Evolutionary conservation across 2,797 vertebrate genomes (phyloP).

Genomic region (Phalloptychus januarius): DNA sequence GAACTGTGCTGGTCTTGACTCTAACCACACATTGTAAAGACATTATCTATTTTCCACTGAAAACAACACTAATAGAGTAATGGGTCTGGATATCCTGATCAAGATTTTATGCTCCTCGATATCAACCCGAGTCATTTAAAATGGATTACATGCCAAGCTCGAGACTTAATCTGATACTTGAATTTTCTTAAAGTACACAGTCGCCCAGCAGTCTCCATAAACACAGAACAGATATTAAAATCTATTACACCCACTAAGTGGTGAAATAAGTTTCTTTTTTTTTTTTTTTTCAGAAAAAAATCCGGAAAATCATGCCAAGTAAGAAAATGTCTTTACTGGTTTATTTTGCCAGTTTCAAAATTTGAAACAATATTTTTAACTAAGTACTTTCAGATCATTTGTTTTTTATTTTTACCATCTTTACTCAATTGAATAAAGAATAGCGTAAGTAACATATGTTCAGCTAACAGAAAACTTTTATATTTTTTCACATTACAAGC

Average conservation of each 20-base stretch:
- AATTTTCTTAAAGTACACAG: neutral
- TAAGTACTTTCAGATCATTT: neutral
- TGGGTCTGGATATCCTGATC: constrained; percentile 26
- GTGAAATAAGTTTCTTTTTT: neutral
- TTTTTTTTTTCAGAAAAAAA: neutral
- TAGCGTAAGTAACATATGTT: too few species aligned
- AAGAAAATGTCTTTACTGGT: neutral
- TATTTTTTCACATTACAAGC: neutral
- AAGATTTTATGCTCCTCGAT: neutral
- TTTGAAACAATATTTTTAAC: neutral
- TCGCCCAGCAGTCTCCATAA: neutral
- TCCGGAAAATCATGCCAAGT: neutral
- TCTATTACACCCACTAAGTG: neutral
- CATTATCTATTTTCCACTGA: constrained; percentile 68
- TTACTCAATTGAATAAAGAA: neutral
- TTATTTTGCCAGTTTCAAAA: neutral
- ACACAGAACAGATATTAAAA: neutral
- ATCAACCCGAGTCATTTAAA: neutral
- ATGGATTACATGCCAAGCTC: neutral
- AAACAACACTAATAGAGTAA: constrained; percentile 43
- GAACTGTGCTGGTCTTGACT: constrained; percentile 70
- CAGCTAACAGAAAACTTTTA: neutral
- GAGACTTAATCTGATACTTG: neutral
- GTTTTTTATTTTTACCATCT: neutral
- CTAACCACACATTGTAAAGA: constrained; percentile 77